A percentile compares a stretch with the other conserved stretches of the same genome.
These are phyloP conservation scores for Chaetorhynchus papuensis DNA, from an alignment of 2,113 vertebrate genomes.

Conservation along the genomic window DNA sequence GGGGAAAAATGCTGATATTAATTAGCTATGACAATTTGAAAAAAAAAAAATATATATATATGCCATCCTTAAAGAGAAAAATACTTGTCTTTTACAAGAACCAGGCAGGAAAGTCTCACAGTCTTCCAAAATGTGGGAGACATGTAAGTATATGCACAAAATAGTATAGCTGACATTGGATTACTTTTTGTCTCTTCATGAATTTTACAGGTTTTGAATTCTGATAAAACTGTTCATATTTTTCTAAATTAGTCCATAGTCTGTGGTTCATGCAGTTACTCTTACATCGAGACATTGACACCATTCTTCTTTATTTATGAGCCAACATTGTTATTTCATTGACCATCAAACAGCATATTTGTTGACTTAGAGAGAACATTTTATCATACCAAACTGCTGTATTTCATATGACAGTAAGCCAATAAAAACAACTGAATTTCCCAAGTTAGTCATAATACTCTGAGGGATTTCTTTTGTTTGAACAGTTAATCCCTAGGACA, in stretches of 20 bases:
- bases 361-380: neutral
- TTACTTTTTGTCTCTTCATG: neutral
- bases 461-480: constrained; percentile 28
- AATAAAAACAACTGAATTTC: constrained; percentile 13
- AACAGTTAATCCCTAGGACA: constrained; percentile 6
- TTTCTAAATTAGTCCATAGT: neutral
- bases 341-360: neutral
- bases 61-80: neutral
- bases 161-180: rapidly evolving
- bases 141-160: neutral
- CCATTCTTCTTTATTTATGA: neutral
- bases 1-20: neutral
- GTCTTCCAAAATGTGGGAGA: neutral
- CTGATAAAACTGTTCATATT: neutral
- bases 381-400: neutral
- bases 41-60: neutral
- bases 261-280: neutral
- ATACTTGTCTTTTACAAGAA: neutral
- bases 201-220: neutral
- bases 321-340: neutral
- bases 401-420: neutral
- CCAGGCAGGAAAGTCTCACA: neutral
- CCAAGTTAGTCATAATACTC: neutral
- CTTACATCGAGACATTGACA: neutral
- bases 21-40: neutral